Percentiles rank a stretch among this genome's conserved stretches.
phyloP scores from a whole-genome alignment of 1,140 invertebrate genomes.

The Macrosteles quadrilineatus region DNA sequence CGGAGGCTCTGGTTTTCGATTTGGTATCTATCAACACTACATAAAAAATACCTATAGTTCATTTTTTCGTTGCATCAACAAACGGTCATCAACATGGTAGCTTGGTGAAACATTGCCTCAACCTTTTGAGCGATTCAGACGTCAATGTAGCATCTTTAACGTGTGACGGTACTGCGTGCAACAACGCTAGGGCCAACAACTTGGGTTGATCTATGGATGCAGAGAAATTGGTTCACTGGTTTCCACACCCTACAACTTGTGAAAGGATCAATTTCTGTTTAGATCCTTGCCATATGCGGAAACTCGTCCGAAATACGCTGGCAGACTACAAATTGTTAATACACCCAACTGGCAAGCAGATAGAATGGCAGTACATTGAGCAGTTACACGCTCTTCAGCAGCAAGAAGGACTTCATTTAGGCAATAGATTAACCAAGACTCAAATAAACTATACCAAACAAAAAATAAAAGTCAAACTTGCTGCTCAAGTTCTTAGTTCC shows the following conservation, averaged over 20 bases:
- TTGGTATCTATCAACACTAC: constrained; percentile 43
- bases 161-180: constrained; percentile 32
- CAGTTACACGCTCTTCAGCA: constrained; percentile 42
- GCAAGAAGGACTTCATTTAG: constrained; percentile 42
- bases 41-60: constrained; percentile 48
- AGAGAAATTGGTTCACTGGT: constrained; percentile 15
- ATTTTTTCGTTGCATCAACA: constrained; percentile 44
- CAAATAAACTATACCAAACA: constrained; percentile 45
- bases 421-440: constrained; percentile 42
- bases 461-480: too few species aligned
- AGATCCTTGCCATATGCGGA: constrained; percentile 41
- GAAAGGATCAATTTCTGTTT: constrained; percentile 34
- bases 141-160: constrained; percentile 27
- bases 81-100: constrained; percentile 30
- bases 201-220: constrained; percentile 34
- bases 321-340: constrained; percentile 29
- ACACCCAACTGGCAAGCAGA: constrained; percentile 36
- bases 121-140: constrained; percentile 33
- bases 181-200: constrained; percentile 12
- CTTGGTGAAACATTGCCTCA: constrained; percentile 26
- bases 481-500: constrained; percentile 45
- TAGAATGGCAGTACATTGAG: constrained; percentile 44
- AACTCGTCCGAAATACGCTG: constrained; percentile 32
- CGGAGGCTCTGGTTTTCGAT: constrained; percentile 47
- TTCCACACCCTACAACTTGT: constrained; percentile 28